phyloP scores from a whole-genome alignment of 2,113 vertebrate species.

The Illadopsis cleaveri region DNA sequence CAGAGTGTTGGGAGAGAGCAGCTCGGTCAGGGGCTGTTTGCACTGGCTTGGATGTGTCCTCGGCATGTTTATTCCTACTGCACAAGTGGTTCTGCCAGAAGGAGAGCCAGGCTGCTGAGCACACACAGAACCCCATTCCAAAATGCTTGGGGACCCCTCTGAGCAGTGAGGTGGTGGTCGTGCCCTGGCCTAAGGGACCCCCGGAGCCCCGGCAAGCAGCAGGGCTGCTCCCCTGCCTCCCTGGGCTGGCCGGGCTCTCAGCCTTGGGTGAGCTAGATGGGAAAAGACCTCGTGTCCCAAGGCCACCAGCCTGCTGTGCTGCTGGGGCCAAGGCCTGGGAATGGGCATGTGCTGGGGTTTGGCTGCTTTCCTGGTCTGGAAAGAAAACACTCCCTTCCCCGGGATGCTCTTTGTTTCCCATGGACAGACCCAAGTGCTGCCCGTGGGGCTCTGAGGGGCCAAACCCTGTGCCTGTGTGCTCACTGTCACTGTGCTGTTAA shows the following conservation, averaged over 20 bases:
- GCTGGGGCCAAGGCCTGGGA: constrained; percentile 47
- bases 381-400: neutral
- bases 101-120: neutral
- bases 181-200: neutral
- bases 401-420: constrained; percentile 43
- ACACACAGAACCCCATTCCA: neutral
- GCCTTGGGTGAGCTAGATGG: neutral
- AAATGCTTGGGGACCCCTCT: neutral
- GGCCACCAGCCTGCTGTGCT: constrained; percentile 14
- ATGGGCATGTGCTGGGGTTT: constrained; percentile 43
- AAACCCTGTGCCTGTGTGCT: neutral
- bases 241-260: fast-evolving
- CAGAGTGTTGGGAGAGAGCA: constrained; percentile 17
- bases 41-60: constrained; percentile 53
- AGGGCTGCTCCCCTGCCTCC: neutral
- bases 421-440: fast-evolving
- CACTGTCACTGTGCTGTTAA: neutral
- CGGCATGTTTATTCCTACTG: neutral
- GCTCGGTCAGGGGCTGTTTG: constrained; percentile 59
- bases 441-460: neutral
- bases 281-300: neutral
- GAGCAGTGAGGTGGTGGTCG: fast-evolving
- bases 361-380: constrained; percentile 56
- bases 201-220: fast-evolving
- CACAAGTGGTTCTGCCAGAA: constrained; percentile 13